A percentile compares a stretch with the other conserved stretches of the same genome.
Evolutionary conservation across 2,797 vertebrate species (phyloP).

Genomic region (Enteromius fasciolatus): DNA sequence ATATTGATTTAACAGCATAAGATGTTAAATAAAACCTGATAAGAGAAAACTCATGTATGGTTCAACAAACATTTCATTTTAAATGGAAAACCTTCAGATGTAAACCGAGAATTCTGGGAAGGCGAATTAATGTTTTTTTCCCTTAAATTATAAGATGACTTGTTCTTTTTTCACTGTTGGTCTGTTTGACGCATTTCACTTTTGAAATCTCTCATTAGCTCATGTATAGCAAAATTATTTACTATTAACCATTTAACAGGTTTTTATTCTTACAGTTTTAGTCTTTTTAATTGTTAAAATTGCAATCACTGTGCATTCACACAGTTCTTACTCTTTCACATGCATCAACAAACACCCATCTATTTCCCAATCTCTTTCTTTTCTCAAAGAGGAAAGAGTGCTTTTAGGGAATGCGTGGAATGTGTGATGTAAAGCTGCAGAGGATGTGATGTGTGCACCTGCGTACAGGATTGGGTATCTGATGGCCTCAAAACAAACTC

Average conservation of each 20-base stretch:
- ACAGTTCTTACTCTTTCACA: not conserved
- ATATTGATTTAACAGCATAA: not conserved
- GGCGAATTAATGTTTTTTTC: not conserved
- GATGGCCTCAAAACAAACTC: constrained; percentile 74
- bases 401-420: constrained; percentile 49
- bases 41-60: not conserved
- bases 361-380: constrained; percentile 14
- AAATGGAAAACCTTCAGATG: not conserved
- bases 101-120: not conserved
- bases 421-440: constrained; percentile 48
- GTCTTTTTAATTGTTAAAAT: not conserved
- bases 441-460: constrained; percentile 70
- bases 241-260: not conserved
- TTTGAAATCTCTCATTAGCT: not conserved
- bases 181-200: not conserved
- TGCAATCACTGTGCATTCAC: not conserved
- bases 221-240: not conserved
- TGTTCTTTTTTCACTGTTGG: not conserved
- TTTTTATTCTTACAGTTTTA: not conserved
- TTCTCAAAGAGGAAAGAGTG: constrained; percentile 25
- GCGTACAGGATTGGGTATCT: constrained; percentile 75
- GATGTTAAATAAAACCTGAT: not conserved
- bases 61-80: not conserved
- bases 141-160: not conserved
- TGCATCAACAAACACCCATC: not conserved